Percentiles rank a stretch among this genome's conserved stretches.
Evolutionary conservation across 2,797 vertebrate species (phyloP).

Genomic region (Ciconia nigra): DNA sequence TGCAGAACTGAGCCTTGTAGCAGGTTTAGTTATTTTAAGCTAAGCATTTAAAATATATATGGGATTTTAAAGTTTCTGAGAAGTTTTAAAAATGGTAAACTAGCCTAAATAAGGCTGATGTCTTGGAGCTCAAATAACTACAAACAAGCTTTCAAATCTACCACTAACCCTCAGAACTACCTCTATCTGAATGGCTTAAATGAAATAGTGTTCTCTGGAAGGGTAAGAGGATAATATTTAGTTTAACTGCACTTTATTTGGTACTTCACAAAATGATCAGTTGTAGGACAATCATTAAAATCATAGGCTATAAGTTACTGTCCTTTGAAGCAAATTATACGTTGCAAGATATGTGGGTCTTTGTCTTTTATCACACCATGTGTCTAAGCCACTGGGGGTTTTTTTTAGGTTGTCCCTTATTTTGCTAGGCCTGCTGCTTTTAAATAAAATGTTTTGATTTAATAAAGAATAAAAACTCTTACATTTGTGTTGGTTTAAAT

Average conservation of each 20-base stretch:
- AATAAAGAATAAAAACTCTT: background rate
- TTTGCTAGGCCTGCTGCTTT: background rate
- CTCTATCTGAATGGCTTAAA: background rate
- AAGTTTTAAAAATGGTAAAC: background rate
- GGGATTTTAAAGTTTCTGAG: background rate
- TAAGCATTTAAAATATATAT: background rate
- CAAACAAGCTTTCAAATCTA: background rate
- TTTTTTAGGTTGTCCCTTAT: background rate
- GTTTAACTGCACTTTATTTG: conserved; percentile 42
- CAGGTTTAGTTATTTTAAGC: background rate
- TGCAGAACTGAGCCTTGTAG: background rate
- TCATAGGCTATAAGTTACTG: conserved; percentile 43
- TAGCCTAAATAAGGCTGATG: background rate
- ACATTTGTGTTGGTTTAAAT: background rate
- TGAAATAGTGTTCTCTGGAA: background rate
- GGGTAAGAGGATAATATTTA: conserved; percentile 4
- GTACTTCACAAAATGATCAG: conserved; percentile 57
- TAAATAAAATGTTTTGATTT: background rate
- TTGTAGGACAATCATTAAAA: conserved; percentile 66
- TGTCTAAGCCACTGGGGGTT: background rate
- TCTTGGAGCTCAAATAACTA: background rate
- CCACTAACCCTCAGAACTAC: background rate
- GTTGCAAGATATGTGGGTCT: background rate
- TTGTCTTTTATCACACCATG: conserved; percentile 39
- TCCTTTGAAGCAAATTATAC: conserved; percentile 49